phyloP scores from a whole-genome alignment of 2,888 invertebrate genomes.

The Spisula subtruncata region DNA sequence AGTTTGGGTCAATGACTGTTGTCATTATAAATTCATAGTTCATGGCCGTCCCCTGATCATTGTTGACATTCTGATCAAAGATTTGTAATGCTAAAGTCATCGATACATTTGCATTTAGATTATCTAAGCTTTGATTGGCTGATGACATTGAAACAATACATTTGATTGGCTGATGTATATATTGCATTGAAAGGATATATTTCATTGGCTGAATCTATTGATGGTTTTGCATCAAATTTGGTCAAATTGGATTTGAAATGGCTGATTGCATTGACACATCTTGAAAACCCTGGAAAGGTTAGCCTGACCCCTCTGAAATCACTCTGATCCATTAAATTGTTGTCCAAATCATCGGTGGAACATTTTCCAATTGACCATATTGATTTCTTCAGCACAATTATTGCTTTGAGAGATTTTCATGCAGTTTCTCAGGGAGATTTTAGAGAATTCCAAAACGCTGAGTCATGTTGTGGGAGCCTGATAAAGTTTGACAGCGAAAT shows the following conservation, averaged over 20 bases:
- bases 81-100: no score
- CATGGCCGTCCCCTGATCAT: neutral
- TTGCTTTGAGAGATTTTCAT: neutral
- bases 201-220: no score
- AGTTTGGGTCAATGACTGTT: no score
- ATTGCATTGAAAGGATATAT: no score
- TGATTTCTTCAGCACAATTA: neutral
- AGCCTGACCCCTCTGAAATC: neutral
- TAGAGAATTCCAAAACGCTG: conserved; percentile 33
- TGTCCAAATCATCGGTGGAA: neutral
- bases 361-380: neutral
- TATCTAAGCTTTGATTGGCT: no score
- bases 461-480: conserved; percentile 24
- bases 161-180: no score
- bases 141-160: no score
- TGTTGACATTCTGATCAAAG: no score
- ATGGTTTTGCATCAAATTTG: no score
- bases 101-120: no score
- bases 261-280: no score
- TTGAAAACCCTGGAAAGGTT: neutral
- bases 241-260: no score
- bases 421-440: neutral
- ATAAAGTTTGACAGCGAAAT: conserved; percentile 19
- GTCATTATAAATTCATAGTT: neutral
- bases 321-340: neutral